These are phyloP conservation scores for Phrynosoma platyrhinos DNA, from an alignment of 2,113 vertebrate genomes.

Conservation along the genomic window DNA sequence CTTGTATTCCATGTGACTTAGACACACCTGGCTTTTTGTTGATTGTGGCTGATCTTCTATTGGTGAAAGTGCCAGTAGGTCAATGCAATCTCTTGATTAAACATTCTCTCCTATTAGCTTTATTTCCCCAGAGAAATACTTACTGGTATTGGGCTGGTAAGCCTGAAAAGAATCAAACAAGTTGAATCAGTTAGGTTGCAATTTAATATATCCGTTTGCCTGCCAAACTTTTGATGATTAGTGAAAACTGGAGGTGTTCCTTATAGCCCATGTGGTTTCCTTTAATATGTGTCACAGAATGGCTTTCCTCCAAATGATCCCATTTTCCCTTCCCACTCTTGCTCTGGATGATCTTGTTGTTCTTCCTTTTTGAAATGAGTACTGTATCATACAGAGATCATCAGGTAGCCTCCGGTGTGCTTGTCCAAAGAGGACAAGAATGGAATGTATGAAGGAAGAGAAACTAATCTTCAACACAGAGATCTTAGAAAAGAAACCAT, in stretches of 20 bases:
- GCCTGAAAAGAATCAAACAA: background rate
- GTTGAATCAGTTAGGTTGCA: background rate
- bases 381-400: background rate
- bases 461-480: too few species aligned
- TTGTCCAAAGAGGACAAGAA: background rate
- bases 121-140: background rate
- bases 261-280: background rate
- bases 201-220: background rate
- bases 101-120: background rate
- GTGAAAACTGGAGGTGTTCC: too few species aligned
- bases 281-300: background rate
- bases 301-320: too few species aligned
- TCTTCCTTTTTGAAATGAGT: background rate
- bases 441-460: background rate
- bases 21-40: background rate
- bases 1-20: background rate
- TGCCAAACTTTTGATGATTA: background rate
- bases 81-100: background rate
- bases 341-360: background rate
- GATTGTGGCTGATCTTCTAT: background rate
- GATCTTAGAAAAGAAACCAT: too few species aligned
- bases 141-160: background rate
- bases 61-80: background rate
- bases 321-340: background rate
- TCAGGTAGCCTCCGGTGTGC: background rate